These are phyloP conservation scores for Rhipidura dahli DNA, from an alignment of 2,113 vertebrate genomes.

Conservation along the genomic window DNA sequence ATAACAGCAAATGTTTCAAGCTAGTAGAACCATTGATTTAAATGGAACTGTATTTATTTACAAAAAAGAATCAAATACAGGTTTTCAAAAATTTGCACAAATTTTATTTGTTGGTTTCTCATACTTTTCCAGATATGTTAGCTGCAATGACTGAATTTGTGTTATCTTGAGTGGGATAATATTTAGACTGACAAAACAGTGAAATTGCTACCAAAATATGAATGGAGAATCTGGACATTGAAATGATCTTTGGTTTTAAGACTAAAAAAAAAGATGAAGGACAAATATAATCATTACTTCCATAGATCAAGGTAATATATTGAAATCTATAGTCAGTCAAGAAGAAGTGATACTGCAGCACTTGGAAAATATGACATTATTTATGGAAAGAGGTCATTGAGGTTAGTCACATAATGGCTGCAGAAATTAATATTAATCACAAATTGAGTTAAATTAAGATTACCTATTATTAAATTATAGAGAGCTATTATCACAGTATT, in stretches of 20 bases:
- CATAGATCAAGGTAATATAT: background rate
- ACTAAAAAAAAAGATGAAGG: background rate
- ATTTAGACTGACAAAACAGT: background rate
- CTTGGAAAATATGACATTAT: background rate
- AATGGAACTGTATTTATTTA: background rate
- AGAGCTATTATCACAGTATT: background rate
- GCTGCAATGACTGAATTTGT: background rate
- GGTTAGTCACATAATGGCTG: background rate
- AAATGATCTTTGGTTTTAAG: background rate
- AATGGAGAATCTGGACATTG: background rate
- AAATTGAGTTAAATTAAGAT: background rate
- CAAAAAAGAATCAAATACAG: background rate
- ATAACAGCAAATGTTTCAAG: background rate
- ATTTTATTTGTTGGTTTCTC: background rate
- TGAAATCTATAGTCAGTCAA: background rate
- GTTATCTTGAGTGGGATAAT: background rate
- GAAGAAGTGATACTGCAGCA: background rate
- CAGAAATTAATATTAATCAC: background rate
- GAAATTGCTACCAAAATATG: background rate
- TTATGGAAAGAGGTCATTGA: background rate
- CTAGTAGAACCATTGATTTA: background rate
- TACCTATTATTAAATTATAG: background rate
- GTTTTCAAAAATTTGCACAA: background rate
- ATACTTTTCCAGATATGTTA: background rate
- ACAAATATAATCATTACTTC: background rate